Percentiles rank a stretch among this genome's conserved stretches.
Evolutionary conservation across 2,888 invertebrate genomes (phyloP).

Genomic region (Aporophyla lueneburgensis): DNA sequence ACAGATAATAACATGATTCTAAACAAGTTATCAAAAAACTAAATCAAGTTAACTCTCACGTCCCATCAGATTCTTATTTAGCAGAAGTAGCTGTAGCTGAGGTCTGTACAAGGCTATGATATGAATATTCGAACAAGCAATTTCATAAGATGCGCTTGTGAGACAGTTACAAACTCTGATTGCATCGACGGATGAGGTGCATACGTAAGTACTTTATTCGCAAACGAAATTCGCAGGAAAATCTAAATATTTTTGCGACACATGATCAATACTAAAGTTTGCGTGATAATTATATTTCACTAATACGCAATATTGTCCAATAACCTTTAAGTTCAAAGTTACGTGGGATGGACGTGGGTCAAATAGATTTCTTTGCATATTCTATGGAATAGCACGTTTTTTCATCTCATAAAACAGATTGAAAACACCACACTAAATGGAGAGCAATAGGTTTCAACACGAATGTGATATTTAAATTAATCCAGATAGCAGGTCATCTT

Average conservation of each 20-base stretch:
- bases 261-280: too few relatives aligned
- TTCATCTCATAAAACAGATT: too few relatives aligned
- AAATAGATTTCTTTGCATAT: too few relatives aligned
- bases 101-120: conserved; percentile 1
- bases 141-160: conserved; percentile 22
- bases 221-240: not conserved
- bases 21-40: not conserved
- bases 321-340: too few relatives aligned
- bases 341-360: too few relatives aligned
- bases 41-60: not conserved
- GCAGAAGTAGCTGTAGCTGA: conserved; percentile 2
- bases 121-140: conserved; percentile 42
- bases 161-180: conserved; percentile 8
- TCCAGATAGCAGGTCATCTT: too few relatives aligned
- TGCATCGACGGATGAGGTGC: conserved; percentile 16
- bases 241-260: not conserved
- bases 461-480: too few relatives aligned
- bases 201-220: not conserved
- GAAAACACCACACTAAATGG: too few relatives aligned
- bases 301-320: too few relatives aligned
- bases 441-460: too few relatives aligned
- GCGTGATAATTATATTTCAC: too few relatives aligned
- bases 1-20: not conserved
- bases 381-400: too few relatives aligned
- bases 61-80: not conserved